phyloP scores from a whole-genome alignment of 1,140 invertebrate genomes.

The Aphelinus certus region DNA sequence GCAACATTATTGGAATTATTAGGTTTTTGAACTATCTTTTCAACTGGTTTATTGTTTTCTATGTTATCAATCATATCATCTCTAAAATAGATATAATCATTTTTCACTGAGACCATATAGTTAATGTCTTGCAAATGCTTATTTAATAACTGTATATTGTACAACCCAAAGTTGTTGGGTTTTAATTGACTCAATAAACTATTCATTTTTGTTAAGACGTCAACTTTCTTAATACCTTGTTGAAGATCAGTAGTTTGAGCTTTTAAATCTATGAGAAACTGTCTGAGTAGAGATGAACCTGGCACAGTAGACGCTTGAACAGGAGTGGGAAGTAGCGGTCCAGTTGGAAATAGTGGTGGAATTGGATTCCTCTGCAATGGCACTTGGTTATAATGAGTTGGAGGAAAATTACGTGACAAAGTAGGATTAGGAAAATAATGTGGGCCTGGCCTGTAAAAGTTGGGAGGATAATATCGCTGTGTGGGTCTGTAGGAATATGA shows the following conservation, averaged over 20 bases:
- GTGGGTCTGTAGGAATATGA: neutral
- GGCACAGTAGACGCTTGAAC: too few species aligned
- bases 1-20: neutral
- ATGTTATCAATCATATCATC: neutral
- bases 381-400: neutral
- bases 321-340: neutral
- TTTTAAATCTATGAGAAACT: constrained; percentile 4
- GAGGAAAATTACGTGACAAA: neutral
- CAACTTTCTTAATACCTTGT: neutral
- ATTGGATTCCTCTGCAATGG: neutral
- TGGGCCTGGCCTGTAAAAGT: neutral
- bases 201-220: constrained; percentile 22
- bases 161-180: neutral
- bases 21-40: neutral
- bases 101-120: constrained; percentile 38
- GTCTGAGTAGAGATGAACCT: too few species aligned
- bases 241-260: neutral
- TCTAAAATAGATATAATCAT: constrained; percentile 43
- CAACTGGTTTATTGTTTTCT: too few species aligned
- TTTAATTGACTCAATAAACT: constrained; percentile 23
- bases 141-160: constrained; percentile 4
- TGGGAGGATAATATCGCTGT: neutral
- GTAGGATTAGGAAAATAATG: neutral
- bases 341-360: neutral
- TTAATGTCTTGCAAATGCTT: constrained; percentile 40